These are phyloP conservation scores for Sycophila texana DNA, from an alignment of 2,888 invertebrate genomes.

Conservation along the genomic window DNA sequence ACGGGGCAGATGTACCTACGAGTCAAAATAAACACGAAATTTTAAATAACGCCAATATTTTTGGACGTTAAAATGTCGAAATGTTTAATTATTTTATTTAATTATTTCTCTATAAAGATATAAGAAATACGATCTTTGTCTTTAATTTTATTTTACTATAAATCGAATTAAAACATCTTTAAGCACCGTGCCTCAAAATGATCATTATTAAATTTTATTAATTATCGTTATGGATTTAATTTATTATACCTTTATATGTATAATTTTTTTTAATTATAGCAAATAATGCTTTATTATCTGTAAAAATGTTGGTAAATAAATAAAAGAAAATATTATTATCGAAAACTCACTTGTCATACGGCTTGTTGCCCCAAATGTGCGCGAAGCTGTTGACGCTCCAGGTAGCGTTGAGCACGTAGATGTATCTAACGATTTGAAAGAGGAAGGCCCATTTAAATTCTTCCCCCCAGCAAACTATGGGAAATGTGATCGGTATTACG, in stretches of 20 bases:
- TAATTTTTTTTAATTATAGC: no score
- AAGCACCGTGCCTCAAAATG: no score
- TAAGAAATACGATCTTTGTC: no score
- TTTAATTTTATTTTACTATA: background rate
- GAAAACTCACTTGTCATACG: conserved; percentile 69
- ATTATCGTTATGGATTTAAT: no score
- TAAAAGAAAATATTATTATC: background rate
- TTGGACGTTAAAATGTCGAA: background rate
- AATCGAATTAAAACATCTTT: background rate
- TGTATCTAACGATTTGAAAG: conserved; percentile 76
- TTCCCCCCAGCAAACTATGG: conserved; percentile 78
- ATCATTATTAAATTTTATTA: no score
- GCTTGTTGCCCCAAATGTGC: conserved; percentile 74
- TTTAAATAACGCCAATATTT: background rate
- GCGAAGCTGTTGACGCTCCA: conserved; percentile 81
- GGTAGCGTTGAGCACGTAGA: conserved; percentile 77
- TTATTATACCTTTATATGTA: no score
- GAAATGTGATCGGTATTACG: conserved; percentile 78
- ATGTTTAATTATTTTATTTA: background rate
- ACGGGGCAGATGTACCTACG: conserved; percentile 46
- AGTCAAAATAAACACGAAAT: conserved; percentile 9
- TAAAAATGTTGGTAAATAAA: no score
- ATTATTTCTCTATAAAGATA: no score
- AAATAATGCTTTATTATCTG: no score
- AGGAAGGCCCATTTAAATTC: conserved; percentile 74